Percentiles rank a stretch among this genome's conserved stretches.
Evolutionary conservation across 2,113 vertebrate genomes (phyloP).

Genomic region (Arenaria interpres): DNA sequence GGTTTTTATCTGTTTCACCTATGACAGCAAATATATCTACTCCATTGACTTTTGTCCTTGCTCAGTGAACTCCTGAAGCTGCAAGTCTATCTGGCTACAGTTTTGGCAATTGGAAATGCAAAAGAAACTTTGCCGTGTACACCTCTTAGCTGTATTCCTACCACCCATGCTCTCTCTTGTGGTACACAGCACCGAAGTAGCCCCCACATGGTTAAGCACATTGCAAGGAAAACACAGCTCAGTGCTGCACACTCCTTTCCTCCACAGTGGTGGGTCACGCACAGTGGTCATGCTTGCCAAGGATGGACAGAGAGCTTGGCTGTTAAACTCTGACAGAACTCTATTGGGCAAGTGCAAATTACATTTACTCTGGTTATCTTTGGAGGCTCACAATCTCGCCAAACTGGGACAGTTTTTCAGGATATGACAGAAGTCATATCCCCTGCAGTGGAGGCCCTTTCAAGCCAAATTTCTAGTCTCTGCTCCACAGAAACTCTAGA

Average conservation of each 20-base stretch:
- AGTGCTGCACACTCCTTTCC: neutral
- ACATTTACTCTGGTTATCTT: neutral
- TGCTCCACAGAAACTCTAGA: slow-evolving; percentile 4
- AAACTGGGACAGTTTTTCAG: neutral
- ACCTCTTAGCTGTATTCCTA: neutral
- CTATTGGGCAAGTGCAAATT: neutral
- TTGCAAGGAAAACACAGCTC: neutral
- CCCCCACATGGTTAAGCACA: accelerated
- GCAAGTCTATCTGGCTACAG: neutral
- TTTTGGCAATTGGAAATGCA: neutral
- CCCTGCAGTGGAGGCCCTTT: neutral
- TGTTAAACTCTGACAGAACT: neutral
- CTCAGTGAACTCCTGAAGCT: neutral
- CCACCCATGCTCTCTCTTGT: neutral
- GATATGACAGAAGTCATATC: neutral
- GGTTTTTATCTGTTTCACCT: neutral
- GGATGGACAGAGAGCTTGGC: neutral
- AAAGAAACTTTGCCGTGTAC: neutral
- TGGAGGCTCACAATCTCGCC: neutral
- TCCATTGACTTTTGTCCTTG: neutral
- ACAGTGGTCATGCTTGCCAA: neutral
- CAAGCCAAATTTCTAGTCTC: slow-evolving; percentile 24
- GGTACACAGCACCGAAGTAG: neutral
- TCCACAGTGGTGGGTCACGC: accelerated
- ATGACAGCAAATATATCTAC: neutral